Conservation (phyloP, 2,113 vertebrate species). For the Corythoichthys haematopterus region DNA sequence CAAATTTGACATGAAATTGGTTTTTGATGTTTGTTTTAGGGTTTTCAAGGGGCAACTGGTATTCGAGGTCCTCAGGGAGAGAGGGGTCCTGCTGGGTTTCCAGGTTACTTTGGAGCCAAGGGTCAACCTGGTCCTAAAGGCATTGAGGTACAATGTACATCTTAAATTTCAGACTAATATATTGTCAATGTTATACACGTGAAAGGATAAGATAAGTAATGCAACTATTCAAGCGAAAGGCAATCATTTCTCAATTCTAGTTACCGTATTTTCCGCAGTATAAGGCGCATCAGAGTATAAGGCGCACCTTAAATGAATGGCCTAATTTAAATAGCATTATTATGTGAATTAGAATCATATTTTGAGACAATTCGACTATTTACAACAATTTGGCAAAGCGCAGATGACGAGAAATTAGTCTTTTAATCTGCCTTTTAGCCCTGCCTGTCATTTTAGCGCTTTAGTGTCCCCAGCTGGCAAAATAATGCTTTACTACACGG, state of each 20-base stretch:
- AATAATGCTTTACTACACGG: no score
- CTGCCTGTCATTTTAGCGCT: no score
- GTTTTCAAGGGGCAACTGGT: conserved; percentile 70
- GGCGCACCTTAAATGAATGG: no score
- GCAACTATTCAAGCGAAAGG: not conserved
- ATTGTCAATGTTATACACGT: not conserved
- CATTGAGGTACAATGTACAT: conserved; percentile 58
- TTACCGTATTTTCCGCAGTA: not conserved
- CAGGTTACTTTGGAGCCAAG: conserved; percentile 73
- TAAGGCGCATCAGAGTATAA: no score
- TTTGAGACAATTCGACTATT: no score
- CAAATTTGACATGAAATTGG: no score
- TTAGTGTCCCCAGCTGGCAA: no score
- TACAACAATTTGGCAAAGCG: no score
- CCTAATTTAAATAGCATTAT: no score
- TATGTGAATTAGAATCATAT: no score
- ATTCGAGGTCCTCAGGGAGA: conserved; percentile 69
- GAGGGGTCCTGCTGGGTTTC: conserved; percentile 72
- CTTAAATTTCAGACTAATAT: not conserved
- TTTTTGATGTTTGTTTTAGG: conserved; percentile 60
- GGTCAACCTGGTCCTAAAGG: conserved; percentile 70
- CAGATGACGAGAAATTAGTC: no score
- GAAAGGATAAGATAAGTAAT: not conserved
- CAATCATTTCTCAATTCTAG: not conserved
- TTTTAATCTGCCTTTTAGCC: no score